phyloP scores from a whole-genome alignment of 2,888 invertebrate genomes.

The Cephus rjabovi region DNA sequence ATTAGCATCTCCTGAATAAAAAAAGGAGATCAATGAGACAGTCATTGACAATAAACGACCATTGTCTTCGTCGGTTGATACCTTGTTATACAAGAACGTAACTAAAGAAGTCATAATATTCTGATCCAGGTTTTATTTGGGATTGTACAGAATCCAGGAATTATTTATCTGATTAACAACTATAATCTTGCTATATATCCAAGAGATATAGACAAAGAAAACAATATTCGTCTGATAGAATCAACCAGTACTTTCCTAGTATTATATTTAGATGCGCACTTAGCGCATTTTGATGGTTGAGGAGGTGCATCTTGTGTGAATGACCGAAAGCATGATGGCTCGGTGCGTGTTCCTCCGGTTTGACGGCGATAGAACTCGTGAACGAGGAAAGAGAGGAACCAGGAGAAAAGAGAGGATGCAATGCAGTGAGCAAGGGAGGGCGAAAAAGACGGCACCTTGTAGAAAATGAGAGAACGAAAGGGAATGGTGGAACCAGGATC shows the following conservation, averaged over 20 bases:
- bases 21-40: background rate
- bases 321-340: conserved; percentile 48
- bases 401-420: conserved; percentile 8
- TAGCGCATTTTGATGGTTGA: conserved; percentile 44
- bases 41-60: background rate
- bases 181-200: background rate
- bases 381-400: conserved; percentile 28
- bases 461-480: conserved; percentile 1
- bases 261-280: conserved; percentile 49
- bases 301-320: conserved; percentile 55
- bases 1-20: background rate
- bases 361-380: conserved; percentile 34
- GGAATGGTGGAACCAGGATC: conserved; percentile 3
- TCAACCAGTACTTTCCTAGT: conserved; percentile 15
- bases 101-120: background rate
- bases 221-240: background rate
- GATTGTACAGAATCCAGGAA: background rate
- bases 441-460: conserved; percentile 14
- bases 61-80: background rate
- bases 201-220: background rate
- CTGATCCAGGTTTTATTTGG: background rate
- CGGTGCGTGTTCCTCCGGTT: conserved; percentile 34
- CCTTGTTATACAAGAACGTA: background rate
- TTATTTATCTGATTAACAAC: background rate
- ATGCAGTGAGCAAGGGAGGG: conserved; percentile 1